A percentile compares a stretch with the other conserved stretches of the same genome.
Evolutionary conservation across 2,113 vertebrate genomes (phyloP).

Genomic region (Meles meles): DNA sequence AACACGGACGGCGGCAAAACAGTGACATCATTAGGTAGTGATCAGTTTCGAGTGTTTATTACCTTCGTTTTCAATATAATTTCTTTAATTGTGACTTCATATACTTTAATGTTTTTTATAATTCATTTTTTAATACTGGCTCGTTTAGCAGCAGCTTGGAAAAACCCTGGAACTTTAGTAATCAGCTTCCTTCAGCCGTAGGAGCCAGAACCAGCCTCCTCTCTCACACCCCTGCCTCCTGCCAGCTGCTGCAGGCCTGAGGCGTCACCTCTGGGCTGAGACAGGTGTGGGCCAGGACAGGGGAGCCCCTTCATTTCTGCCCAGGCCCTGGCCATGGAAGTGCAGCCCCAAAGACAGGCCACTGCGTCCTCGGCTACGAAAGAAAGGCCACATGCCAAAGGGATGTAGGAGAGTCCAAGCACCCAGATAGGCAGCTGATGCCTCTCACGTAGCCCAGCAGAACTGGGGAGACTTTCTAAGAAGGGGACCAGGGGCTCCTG

Average conservation of each 20-base stretch:
- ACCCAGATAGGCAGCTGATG: not conserved
- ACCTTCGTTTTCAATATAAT: not conserved
- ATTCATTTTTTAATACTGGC: not conserved
- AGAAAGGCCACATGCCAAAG: not conserved
- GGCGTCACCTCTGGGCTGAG: not conserved
- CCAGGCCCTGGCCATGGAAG: not conserved
- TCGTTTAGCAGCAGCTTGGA: not conserved
- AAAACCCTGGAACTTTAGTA: not conserved
- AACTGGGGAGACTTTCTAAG: not conserved
- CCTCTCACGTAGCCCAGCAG: not conserved
- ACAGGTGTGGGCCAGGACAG: not conserved
- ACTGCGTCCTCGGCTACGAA: not conserved
- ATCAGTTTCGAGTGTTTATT: not conserved
- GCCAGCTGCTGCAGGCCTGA: not conserved
- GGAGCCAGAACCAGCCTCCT: rapidly evolving
- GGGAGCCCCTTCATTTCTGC: not conserved
- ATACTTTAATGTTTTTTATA: not conserved
- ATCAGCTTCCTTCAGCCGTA: not conserved
- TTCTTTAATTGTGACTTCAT: not conserved
- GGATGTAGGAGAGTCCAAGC: not conserved
- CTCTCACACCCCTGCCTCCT: rapidly evolving
- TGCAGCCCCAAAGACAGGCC: not conserved
- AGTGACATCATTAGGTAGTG: not conserved
- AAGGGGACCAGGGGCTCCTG: not conserved
- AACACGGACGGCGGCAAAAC: not conserved